Percentiles rank a stretch among this genome's conserved stretches.
These are phyloP conservation scores for Gephyroberyx darwinii DNA, from an alignment of 2,797 vertebrate genomes.

Conservation along the genomic window DNA sequence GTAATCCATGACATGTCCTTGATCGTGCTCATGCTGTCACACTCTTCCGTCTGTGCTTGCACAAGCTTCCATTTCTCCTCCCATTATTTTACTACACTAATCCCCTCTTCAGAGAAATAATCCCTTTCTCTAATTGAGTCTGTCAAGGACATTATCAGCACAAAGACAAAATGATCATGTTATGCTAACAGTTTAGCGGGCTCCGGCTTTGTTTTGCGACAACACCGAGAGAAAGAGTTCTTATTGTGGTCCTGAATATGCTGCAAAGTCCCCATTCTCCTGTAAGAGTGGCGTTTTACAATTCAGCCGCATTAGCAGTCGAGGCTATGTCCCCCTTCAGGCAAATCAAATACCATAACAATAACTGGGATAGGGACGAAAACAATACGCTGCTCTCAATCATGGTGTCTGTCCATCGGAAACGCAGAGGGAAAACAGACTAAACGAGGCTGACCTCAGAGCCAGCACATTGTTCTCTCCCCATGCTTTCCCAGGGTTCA, in stretches of 20 bases:
- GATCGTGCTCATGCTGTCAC: not conserved
- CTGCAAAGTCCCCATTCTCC: not conserved
- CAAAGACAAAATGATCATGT: not conserved
- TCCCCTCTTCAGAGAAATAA: slow-evolving; percentile 8
- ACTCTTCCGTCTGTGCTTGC: not conserved
- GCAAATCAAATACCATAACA: not conserved
- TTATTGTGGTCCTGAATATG: too few species aligned
- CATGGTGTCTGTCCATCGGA: not conserved
- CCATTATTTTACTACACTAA: slow-evolving; percentile 17
- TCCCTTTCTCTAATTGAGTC: slow-evolving; percentile 18
- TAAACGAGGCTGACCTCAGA: slow-evolving; percentile 4
- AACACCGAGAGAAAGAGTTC: not conserved
- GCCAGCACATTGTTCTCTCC: not conserved
- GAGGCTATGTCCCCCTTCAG: not conserved
- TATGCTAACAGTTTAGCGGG: not conserved
- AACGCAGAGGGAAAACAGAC: not conserved
- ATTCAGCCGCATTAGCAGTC: not conserved
- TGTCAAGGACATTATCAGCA: slow-evolving; percentile 11
- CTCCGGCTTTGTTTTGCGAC: not conserved
- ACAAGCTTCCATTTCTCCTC: not conserved
- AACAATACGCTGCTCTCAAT: not conserved
- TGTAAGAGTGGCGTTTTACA: not conserved
- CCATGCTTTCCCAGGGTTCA: not conserved
- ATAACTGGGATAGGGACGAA: not conserved
- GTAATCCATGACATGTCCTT: not conserved